Evolutionary conservation across 2,113 vertebrate genomes (phyloP), one percentile per base, ranked within the genome.

Genomic region (Prochilodus magdalenae): DNA sequence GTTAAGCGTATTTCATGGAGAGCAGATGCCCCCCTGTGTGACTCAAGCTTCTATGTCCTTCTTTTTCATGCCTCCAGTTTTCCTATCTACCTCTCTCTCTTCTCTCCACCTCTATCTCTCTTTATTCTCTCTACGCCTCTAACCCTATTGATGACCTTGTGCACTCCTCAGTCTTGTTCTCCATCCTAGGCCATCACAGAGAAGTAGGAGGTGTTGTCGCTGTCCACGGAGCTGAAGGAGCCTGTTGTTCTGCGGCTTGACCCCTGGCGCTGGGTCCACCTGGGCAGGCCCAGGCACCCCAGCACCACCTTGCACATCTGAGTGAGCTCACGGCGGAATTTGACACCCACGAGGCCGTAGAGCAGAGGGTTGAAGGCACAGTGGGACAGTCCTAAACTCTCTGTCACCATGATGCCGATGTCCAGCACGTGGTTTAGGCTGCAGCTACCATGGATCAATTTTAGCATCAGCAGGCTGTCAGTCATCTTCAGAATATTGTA

Each of bases 301-400:
- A 94, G 88, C 40, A 89, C 40, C 30, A 83, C 87, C 73, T 92
- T 92, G 57, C 89, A 93, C 91, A 94, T 91, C 27, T 81, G 85
- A 18, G 49, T 27, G 26, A 95, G 89, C 84, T 95, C 93, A 73
- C 86, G 92, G 24, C 93, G 91, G 84, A 96, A 96, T 85, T 95
- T 95, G 24, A 93, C 90, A 0, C 95, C 95, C 5, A 94, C 92
- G 7, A 96, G 94, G 16, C 94, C 93, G 0, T 96, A 96, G 16
- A 96, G 91, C 72, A 96, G 80, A 7, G 95, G 95, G 88, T 96
- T 96, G 14, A 96, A 87, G 74, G 95, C 95, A 36, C 93, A 95
- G 81, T 96, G 95, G 1, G 90, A 84, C 57, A 96, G 87, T 2
- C 94, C 95, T 72, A 96, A 0, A 18, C 91, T 93, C 69, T 94